Conservation (phyloP, 2,797 vertebrate genomes). For the Pseudochaenichthys georgianus region DNA sequence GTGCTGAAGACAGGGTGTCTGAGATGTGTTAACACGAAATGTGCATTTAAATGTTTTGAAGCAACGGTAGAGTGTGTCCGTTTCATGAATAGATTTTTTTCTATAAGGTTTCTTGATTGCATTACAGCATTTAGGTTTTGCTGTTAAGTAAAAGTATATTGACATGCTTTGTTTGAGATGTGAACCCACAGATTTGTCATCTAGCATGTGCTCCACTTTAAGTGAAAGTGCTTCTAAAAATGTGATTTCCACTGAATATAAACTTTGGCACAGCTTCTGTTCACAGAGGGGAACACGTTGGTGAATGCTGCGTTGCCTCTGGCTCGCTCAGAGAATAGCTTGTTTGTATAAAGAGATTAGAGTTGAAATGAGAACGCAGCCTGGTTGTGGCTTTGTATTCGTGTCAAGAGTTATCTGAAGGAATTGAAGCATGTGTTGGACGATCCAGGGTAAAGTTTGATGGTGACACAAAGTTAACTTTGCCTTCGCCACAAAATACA, state of each 20-base stretch:
- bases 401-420: slow-evolving; percentile 20
- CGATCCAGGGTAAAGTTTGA: not conserved
- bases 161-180: not conserved
- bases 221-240: slow-evolving; percentile 11
- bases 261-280: slow-evolving; percentile 31
- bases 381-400: slow-evolving; percentile 4
- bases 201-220: slow-evolving; percentile 7
- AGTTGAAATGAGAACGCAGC: slow-evolving; percentile 36
- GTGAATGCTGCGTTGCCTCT: slow-evolving; percentile 14
- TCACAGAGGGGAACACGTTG: slow-evolving; percentile 6
- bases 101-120: not conserved
- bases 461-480: slow-evolving; percentile 15
- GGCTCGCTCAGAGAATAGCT: slow-evolving; percentile 20
- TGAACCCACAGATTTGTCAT: not conserved
- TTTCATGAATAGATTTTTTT: not conserved
- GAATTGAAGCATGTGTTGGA: slow-evolving; percentile 7
- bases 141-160: not conserved
- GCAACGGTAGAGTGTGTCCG: slow-evolving; percentile 4
- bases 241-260: slow-evolving; percentile 11
- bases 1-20: slow-evolving; percentile 26
- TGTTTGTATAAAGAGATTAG: slow-evolving; percentile 34
- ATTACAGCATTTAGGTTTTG: not conserved
- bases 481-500: too few species aligned
- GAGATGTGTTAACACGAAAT: slow-evolving; percentile 38
- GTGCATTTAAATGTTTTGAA: slow-evolving; percentile 5